These are phyloP conservation scores for Philantomba maxwellii DNA, from an alignment of 2,113 vertebrate genomes.

Conservation along the genomic window DNA sequence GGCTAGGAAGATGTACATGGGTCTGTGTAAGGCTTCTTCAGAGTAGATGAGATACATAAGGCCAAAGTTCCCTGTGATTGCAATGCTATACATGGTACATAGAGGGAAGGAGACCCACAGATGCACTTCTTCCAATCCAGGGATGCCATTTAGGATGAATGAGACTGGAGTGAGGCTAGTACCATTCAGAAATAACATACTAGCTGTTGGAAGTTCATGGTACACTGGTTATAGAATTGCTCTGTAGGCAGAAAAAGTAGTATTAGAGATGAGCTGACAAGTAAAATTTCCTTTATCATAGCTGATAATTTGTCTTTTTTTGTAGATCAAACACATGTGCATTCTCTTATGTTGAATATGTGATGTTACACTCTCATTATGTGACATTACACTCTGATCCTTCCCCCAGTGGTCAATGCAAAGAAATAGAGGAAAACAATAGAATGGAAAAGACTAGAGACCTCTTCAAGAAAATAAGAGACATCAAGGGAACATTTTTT, in stretches of 20 bases:
- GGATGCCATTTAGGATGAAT: slow-evolving; percentile 66
- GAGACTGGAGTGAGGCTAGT: neutral
- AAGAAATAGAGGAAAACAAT: neutral
- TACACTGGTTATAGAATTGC: neutral
- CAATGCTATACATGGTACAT: slow-evolving; percentile 56
- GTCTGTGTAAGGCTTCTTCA: slow-evolving; percentile 57
- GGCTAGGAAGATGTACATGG: slow-evolving; percentile 70
- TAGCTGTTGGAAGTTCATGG: neutral
- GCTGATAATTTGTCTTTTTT: neutral
- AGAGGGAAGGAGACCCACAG: slow-evolving; percentile 55
- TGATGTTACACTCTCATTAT: neutral
- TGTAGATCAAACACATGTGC: neutral
- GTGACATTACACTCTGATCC: neutral
- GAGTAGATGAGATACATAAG: slow-evolving; percentile 49
- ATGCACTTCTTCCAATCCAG: slow-evolving; percentile 58
- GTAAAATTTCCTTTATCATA: neutral
- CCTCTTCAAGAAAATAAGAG: neutral
- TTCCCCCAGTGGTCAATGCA: neutral
- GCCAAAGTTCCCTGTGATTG: slow-evolving; percentile 56
- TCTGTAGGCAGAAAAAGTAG: neutral
- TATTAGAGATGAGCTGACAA: neutral
- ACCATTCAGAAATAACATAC: slow-evolving; percentile 22
- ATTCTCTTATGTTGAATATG: neutral
- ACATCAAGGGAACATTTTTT: neutral
- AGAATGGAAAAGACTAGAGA: neutral